Base-by-base conservation (phyloP, 2,797 vertebrate species). In the Ara ararauna region DNA sequence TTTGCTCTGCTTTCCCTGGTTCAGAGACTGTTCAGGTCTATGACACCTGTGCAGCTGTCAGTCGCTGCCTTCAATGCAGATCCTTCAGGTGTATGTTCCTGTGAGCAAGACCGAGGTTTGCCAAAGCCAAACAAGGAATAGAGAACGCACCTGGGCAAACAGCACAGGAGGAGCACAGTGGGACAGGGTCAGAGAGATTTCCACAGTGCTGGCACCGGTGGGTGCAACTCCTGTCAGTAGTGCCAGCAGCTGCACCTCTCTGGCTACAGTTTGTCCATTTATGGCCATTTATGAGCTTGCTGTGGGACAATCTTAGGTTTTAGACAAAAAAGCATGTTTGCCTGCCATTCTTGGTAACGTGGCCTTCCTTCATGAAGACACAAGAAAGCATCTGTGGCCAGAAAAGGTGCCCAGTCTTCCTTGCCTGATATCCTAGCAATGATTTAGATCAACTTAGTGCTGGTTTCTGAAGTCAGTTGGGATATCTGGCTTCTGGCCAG, bases 131-230 rank as follows among this genome's bases (percentile, higher is more conserved):
- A 75, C 62, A 77, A 87, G 88, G 72, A 95, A 34, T 13, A 74
- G 74, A 74, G 93, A 85, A 56, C 10, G 2, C 96, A 97, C 88
- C 96, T 96, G 96, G 54, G 90, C 93, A 96, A 97, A 96, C 95
- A 95, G 0, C 0, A 34, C 9, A 74, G 36, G 34, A 94, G 94
- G 64, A 74, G 53, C 84, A 54, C 1, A 5, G 62, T 90, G 75
- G 81, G 95, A 67, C 91, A 70, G 81, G 94, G 94, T 97, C 96
- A 96, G 81, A 56, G 77, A 96, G 92, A 50, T 90, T 91, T 93
- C 65, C 45, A 13, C 29, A 29, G 26, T 14, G 29, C 80, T 76
- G 51, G 53, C 51, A 36, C 11, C 2, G 1, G 20, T 7, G 65
- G 32, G 27, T 75, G 24, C 72, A 87, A 72, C 32, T 89, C 50